These are phyloP conservation scores for Pachycephala philippinensis DNA, from an alignment of 2,113 vertebrate species.

Conservation along the genomic window DNA sequence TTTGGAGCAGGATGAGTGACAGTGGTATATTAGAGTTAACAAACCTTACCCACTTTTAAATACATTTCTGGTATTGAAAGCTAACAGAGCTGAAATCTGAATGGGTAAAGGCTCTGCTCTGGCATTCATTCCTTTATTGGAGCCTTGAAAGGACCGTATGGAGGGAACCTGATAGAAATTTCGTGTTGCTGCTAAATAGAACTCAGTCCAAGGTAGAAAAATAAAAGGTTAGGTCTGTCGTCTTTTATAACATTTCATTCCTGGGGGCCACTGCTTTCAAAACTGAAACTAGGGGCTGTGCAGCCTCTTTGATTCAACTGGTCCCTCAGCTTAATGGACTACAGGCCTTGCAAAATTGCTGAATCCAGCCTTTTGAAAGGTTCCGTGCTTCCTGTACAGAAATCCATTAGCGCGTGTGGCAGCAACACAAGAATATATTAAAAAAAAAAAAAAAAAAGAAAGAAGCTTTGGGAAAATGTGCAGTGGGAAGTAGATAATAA, in stretches of 20 bases:
- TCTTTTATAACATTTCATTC: conserved; percentile 51
- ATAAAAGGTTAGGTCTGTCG: conserved; percentile 61
- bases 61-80: conserved; percentile 76
- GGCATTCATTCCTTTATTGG: conserved; percentile 73
- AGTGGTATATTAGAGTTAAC: conserved; percentile 71
- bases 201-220: conserved; percentile 66
- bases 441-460: not conserved
- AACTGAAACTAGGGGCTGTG: conserved; percentile 13
- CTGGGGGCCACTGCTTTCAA: conserved; percentile 60
- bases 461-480: not conserved
- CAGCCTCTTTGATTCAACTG: conserved; percentile 46
- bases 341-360: conserved; percentile 35
- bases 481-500: not conserved
- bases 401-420: not conserved
- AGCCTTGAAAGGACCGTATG: conserved; percentile 67
- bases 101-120: conserved; percentile 66
- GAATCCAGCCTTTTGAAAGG: conserved; percentile 52
- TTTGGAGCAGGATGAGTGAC: conserved; percentile 69
- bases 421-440: not conserved
- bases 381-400: conserved; percentile 26
- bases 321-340: conserved; percentile 52
- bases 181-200: conserved; percentile 59
- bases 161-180: conserved; percentile 71
- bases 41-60: conserved; percentile 74
- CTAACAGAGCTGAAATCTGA: conserved; percentile 79